phyloP scores from a whole-genome alignment of 2,113 vertebrate species.

The Ceyx margarethae region DNA sequence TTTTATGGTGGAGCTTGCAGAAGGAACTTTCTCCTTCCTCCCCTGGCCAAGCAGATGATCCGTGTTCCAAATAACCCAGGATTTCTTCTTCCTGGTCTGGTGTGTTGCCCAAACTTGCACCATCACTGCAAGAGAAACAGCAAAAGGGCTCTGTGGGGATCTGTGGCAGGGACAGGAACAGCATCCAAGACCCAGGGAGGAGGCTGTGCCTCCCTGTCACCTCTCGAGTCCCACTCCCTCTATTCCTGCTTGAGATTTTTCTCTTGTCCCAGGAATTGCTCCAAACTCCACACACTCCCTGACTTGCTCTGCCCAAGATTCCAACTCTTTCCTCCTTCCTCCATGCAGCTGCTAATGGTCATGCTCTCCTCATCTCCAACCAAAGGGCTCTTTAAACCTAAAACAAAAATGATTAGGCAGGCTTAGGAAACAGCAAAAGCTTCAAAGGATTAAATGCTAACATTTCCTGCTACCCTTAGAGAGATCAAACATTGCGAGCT shows the following conservation, averaged over 20 bases:
- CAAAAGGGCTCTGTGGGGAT: too few relatives aligned
- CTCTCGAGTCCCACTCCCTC: background rate
- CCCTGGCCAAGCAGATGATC: background rate
- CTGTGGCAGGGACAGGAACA: background rate
- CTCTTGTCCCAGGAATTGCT: background rate
- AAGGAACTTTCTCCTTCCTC: background rate
- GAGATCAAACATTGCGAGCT: constrained; percentile 14
- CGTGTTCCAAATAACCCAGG: background rate
- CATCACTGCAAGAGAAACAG: background rate
- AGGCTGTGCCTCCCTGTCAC: background rate
- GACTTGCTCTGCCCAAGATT: background rate
- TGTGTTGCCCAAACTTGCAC: background rate
- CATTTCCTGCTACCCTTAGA: background rate
- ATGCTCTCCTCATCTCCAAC: constrained; percentile 17
- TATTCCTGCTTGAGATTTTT: background rate
- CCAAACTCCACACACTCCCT: background rate
- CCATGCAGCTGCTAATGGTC: background rate
- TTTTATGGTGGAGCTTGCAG: background rate
- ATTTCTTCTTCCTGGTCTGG: background rate
- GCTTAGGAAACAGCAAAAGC: constrained; percentile 52
- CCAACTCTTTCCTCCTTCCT: background rate
- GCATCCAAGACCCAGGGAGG: background rate
- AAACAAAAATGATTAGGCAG: constrained; percentile 55
- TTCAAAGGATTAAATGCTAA: constrained; percentile 61
- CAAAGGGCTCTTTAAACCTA: constrained; percentile 23